These are phyloP conservation scores for Hyperoplus lanceolatus DNA, from an alignment of 2,797 vertebrate genomes.

Conservation along the genomic window DNA sequence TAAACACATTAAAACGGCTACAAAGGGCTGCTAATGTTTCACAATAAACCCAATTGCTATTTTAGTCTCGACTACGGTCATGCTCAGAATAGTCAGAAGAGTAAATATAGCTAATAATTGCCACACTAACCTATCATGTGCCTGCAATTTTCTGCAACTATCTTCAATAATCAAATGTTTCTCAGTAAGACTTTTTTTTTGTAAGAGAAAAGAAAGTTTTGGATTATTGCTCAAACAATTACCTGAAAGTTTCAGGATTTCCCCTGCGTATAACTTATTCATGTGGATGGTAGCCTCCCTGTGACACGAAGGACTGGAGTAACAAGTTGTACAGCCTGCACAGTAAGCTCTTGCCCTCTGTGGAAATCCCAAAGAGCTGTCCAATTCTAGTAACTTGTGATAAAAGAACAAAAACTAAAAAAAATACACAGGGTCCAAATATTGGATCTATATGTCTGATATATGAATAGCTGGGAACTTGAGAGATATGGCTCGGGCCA, in stretches of 20 bases:
- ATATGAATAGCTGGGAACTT: slow-evolving; percentile 28
- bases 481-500: slow-evolving; percentile 13
- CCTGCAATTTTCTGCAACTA: not conserved
- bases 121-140: not conserved
- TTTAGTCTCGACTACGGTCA: too few species aligned
- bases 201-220: not conserved
- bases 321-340: slow-evolving; percentile 36
- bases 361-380: slow-evolving; percentile 27
- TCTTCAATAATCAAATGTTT: not conserved
- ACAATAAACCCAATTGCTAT: too few species aligned
- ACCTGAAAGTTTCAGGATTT: slow-evolving; percentile 4
- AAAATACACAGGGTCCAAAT: slow-evolving; percentile 5
- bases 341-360: slow-evolving; percentile 23
- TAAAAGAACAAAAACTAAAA: slow-evolving; percentile 32
- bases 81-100: too few species aligned
- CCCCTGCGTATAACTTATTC: slow-evolving; percentile 54
- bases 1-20: too few species aligned
- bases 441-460: slow-evolving; percentile 21
- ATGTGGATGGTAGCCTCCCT: slow-evolving; percentile 54
- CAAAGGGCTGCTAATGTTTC: too few species aligned
- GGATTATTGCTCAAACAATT: not conserved
- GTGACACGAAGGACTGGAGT: slow-evolving; percentile 33
- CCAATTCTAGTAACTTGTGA: slow-evolving; percentile 10
- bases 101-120: not conserved
- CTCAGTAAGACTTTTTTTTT: not conserved